Evolutionary conservation across 2,797 vertebrate species (phyloP).

Genomic region (Podarcis siculus): DNA sequence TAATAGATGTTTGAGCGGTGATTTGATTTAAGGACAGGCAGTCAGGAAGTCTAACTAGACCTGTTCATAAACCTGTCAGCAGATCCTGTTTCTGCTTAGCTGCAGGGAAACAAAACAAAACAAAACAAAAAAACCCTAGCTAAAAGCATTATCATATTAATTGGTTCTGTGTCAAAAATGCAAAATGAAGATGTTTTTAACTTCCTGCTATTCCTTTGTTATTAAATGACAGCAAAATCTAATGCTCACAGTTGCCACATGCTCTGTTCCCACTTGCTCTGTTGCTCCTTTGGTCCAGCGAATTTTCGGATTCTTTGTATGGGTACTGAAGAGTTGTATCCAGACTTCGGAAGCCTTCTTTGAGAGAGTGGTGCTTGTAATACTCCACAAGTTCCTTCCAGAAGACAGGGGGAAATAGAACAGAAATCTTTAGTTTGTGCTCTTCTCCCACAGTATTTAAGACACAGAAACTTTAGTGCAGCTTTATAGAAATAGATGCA

Average conservation of each 20-base stretch:
- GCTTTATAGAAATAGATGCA: background rate
- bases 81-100: slow-evolving; percentile 62
- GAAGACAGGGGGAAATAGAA: slow-evolving; percentile 29
- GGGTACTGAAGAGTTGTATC: slow-evolving; percentile 95
- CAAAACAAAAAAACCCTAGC: slow-evolving; percentile 45
- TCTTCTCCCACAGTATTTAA: slow-evolving; percentile 7
- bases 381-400: slow-evolving; percentile 93
- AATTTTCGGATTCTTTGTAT: slow-evolving; percentile 88
- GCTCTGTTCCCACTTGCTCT: slow-evolving; percentile 76
- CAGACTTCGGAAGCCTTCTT: slow-evolving; percentile 94
- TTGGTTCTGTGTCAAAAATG: slow-evolving; percentile 56
- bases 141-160: slow-evolving; percentile 59
- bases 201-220: slow-evolving; percentile 27
- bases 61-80: slow-evolving; percentile 58
- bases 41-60: slow-evolving; percentile 55
- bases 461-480: background rate
- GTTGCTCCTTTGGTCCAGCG: slow-evolving; percentile 78
- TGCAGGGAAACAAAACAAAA: slow-evolving; percentile 33
- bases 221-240: slow-evolving; percentile 23
- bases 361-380: slow-evolving; percentile 95
- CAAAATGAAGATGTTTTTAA: slow-evolving; percentile 55
- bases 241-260: slow-evolving; percentile 87
- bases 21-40: slow-evolving; percentile 66
- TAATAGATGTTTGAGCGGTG: slow-evolving; percentile 56
- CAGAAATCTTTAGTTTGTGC: slow-evolving; percentile 22